Evolutionary conservation across 2,797 vertebrate genomes (phyloP), one percentile per base, ranked within the genome.

Genomic region (Protosalanx chinensis): DNA sequence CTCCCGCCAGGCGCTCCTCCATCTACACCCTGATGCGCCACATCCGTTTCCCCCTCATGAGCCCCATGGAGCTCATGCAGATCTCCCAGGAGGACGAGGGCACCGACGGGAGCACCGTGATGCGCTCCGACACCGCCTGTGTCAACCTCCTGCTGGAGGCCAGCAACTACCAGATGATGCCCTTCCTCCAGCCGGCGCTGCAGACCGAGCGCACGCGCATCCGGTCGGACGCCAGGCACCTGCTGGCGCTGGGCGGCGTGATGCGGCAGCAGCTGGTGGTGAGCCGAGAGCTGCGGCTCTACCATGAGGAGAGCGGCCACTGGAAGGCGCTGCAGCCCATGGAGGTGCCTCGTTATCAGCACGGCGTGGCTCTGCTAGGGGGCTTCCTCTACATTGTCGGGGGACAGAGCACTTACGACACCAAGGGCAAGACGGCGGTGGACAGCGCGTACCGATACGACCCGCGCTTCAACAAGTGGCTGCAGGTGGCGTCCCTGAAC

Each of bases 151-250:
- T 94, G 65, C 88, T 94, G 77, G 93, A 94, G 80, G 93, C 93
- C 78, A 94, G 93, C 82, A 94, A 93, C 85, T 94, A 94, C 84
- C 93, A 94, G 88, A 94, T 94, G 93, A 90, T 94, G 89, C 93
- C 93, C 0, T 93, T 90, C 88, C 90, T 94, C 84, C 93, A 94
- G 84, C 93, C 93, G 0, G 77, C 76, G 1, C 83, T 94, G 79
- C 93, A 94, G 75, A 93, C 90, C 0, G 91, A 94, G 71, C 85
- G 92, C n/a, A 94, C 93, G 0, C 86, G 73, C 46, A 94, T 94
- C 67, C 91, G 93, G 30, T 94, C 93, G 0, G 78, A 92, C 23
- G 66, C 87, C 81, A 93, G 89, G 0, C 91, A 91, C 62, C 90
- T 94, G 49, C 86, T 94, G 79, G 91, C 87, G 0, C 84, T 94